Evolutionary conservation across 2,797 vertebrate genomes (phyloP).

Genomic region (Urophycis tenuis): DNA sequence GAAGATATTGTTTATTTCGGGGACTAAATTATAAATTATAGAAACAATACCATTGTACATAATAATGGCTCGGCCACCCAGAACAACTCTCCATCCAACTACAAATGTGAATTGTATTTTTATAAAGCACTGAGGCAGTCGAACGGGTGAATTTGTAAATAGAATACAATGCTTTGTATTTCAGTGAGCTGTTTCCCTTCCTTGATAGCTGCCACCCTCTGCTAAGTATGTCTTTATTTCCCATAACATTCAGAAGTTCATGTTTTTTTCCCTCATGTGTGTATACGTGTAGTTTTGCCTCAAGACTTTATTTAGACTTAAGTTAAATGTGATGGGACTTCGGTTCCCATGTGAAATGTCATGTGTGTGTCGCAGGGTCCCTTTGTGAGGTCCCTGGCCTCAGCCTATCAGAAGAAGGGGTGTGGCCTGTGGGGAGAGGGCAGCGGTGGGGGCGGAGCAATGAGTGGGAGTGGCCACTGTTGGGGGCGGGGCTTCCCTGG

Average conservation of each 20-base stretch:
- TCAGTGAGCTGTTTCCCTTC: constrained; percentile 66
- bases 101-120: constrained; percentile 99
- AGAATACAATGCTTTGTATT: constrained; percentile 69
- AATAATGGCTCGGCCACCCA: constrained; percentile 59
- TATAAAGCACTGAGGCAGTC: constrained; percentile 88
- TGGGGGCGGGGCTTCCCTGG: too few species aligned
- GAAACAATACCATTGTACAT: constrained; percentile 59
- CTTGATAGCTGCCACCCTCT: background rate
- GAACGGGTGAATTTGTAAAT: constrained; percentile 87
- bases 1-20: constrained; percentile 12
- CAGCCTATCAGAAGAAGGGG: too few species aligned
- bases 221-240: background rate
- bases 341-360: background rate
- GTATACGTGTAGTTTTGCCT: background rate
- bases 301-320: background rate
- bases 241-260: too few species aligned
- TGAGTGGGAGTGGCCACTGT: background rate
- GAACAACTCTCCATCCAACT: constrained; percentile 73
- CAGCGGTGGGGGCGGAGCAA: background rate
- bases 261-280: background rate
- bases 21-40: constrained; percentile 35
- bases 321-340: background rate
- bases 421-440: too few species aligned
- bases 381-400: too few species aligned
- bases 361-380: background rate